Conservation (phyloP, 2,113 vertebrate species). For the Cryptomyrus ogoouensis region DNA sequence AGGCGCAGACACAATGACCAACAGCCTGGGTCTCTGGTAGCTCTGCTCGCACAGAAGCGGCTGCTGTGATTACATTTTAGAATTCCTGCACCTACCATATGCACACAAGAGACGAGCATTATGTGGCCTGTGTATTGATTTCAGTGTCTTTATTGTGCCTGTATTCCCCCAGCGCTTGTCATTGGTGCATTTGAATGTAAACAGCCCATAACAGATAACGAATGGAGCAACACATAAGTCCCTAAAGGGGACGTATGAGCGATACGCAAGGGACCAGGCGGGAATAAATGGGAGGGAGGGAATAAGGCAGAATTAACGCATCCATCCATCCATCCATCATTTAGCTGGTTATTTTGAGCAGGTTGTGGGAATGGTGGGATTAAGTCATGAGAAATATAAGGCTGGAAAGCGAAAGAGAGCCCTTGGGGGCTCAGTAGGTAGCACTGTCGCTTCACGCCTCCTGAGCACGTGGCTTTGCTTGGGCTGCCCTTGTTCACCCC, state of each 20-base stretch:
- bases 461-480: background rate
- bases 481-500: background rate
- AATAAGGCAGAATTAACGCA: background rate
- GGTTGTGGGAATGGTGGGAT: background rate
- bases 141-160: background rate
- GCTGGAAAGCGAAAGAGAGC: background rate
- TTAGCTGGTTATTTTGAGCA: background rate
- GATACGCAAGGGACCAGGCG: conserved; percentile 24
- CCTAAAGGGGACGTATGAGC: conserved; percentile 33
- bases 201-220: conserved; percentile 29
- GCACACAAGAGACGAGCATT: background rate
- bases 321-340: background rate
- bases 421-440: background rate
- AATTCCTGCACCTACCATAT: conserved; percentile 1
- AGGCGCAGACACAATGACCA: background rate
- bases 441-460: background rate
- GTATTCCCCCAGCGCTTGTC: background rate
- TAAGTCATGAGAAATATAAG: background rate
- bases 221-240: conserved; percentile 39
- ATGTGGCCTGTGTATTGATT: background rate
- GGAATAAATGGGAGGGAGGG: background rate
- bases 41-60: background rate
- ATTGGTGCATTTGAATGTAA: conserved; percentile 31
- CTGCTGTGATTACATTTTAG: background rate
- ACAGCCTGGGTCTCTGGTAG: background rate